Percentiles rank a stretch among this genome's conserved stretches.
These are phyloP conservation scores for Polietes domitor DNA, from an alignment of 2,888 invertebrate genomes.

Conservation along the genomic window DNA sequence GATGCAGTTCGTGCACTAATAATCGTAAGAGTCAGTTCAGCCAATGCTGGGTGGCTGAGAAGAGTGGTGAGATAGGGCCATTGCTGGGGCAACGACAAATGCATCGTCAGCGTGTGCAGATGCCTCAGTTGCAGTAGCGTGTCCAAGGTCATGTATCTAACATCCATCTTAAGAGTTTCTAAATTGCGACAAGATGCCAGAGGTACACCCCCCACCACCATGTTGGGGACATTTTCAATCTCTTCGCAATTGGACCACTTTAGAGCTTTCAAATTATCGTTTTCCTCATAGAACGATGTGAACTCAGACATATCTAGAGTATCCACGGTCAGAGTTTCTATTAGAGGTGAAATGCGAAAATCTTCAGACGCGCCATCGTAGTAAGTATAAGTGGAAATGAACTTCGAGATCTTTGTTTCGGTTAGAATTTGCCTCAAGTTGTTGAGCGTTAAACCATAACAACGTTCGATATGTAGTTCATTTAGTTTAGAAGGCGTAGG, in stretches of 20 bases:
- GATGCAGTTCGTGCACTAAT: not conserved
- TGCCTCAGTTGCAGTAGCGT: not conserved
- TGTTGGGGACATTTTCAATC: not conserved
- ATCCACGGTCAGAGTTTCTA: not conserved
- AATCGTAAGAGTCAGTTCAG: not conserved
- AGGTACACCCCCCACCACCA: no score
- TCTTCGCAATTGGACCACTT: not conserved
- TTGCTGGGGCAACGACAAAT: not conserved
- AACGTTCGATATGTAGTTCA: not conserved
- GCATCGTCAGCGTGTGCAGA: not conserved
- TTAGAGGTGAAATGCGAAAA: not conserved
- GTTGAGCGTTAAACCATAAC: not conserved
- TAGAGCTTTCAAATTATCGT: not conserved
- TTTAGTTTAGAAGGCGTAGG: not conserved
- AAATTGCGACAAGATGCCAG: not conserved
- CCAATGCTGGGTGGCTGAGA: not conserved
- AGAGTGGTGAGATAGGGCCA: not conserved
- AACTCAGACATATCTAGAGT: not conserved
- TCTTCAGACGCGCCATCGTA: not conserved
- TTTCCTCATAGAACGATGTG: not conserved
- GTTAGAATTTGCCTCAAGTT: slow-evolving; percentile 8
- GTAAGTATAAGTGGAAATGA: not conserved
- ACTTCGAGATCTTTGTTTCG: not conserved
- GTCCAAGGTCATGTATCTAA: not conserved
- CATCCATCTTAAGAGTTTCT: not conserved